Evolutionary conservation across 2,888 invertebrate species (phyloP).

Genomic region (Nemoura dubitans): DNA sequence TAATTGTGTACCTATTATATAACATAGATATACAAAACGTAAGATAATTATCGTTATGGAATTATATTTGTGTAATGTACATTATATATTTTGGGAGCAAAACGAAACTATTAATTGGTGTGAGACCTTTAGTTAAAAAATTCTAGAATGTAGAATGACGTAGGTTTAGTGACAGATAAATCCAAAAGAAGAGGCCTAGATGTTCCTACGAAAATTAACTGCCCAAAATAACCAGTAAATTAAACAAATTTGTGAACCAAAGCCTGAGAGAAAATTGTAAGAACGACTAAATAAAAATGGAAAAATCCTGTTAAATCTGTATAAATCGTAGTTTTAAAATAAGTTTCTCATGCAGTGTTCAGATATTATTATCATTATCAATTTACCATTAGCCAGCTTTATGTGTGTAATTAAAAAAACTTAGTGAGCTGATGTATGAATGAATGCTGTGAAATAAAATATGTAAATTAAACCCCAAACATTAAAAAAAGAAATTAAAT

Average conservation of each 20-base stretch:
- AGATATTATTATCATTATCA: not conserved
- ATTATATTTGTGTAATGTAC: slow-evolving; percentile 49
- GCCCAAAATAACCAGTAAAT: not conserved
- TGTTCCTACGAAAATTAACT: not conserved
- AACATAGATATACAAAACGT: slow-evolving; percentile 27
- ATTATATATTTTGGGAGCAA: slow-evolving; percentile 50
- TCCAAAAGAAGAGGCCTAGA: not conserved
- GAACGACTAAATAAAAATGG: not conserved
- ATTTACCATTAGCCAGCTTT: not conserved
- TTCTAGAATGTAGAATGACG: not conserved
- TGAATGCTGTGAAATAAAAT: not conserved
- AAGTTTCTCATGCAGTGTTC: not conserved
- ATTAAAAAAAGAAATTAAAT: not conserved
- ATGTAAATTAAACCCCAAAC: not conserved
- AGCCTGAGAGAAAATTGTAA: not conserved
- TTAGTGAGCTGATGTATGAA: not conserved
- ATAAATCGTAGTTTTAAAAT: not conserved
- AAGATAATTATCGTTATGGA: slow-evolving; percentile 41
- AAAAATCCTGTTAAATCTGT: slow-evolving; percentile 14
- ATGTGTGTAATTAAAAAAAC: not conserved
- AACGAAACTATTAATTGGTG: slow-evolving; percentile 26
- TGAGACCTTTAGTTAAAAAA: not conserved
- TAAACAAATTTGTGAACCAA: not conserved
- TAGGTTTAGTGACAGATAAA: not conserved
- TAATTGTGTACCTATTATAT: slow-evolving; percentile 12